Conservation (phyloP, 2,113 vertebrate species). For the Pterocles gutturalis region DNA sequence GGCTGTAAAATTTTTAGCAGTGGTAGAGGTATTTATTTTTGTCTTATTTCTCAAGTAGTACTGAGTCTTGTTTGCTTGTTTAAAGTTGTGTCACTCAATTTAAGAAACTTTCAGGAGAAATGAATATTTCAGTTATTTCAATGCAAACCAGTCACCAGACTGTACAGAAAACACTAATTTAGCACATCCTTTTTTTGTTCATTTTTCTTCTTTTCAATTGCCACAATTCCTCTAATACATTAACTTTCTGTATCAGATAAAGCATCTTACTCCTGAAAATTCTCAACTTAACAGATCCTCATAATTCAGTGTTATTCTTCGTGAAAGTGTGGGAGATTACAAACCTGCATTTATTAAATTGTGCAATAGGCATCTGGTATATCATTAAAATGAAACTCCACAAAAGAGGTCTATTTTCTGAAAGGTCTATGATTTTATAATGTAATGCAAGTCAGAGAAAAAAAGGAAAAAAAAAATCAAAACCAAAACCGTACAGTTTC, state of each 20-base stretch:
- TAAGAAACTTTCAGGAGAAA: background rate
- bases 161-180: background rate
- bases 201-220: background rate
- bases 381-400: background rate
- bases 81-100: background rate
- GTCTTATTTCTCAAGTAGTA: background rate
- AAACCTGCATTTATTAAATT: background rate
- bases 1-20: background rate
- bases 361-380: background rate
- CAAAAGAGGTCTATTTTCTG: background rate
- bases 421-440: background rate
- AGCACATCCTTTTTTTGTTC: background rate
- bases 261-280: background rate
- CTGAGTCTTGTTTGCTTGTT: background rate
- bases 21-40: background rate
- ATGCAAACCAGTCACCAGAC: background rate
- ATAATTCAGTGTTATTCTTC: background rate
- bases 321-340: background rate
- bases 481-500: accelerated
- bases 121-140: background rate
- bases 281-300: background rate
- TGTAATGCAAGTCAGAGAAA: background rate
- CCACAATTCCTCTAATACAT: background rate
- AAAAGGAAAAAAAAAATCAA: background rate
- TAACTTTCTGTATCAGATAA: background rate